Evolutionary conservation across 2,888 invertebrate genomes (phyloP), one percentile per base, ranked within the genome.

Genomic region (Rhingia rostrata): DNA sequence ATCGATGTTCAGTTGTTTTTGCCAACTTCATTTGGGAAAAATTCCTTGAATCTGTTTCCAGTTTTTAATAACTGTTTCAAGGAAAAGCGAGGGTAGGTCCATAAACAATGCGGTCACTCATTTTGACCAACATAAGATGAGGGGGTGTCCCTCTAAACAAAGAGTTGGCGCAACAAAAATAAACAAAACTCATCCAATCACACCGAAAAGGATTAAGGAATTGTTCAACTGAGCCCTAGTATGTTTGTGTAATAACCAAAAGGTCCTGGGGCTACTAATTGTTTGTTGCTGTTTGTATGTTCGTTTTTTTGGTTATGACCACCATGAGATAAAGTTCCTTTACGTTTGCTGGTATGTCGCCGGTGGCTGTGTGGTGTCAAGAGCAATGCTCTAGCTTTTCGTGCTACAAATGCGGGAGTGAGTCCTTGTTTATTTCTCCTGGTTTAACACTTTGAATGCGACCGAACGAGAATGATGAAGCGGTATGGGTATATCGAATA

Each of bases 141-240:
- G n/a, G 7, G 39, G 43, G 39, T 33, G 45, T 33, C 53, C 22
- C 22, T 22, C 30, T 7, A 43, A 60, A 60, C 53, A 14, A 53
- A 43, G 30, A 37, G 60, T 3, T 14, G 39, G 12, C 51, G 14
- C 39, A 49, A 51, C 49, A 56, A 43, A 47, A 9, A 49, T 49
- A 70, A 56, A 53, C 67, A 74, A 63, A 75, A 75, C 75, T 75
- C 69, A 69, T 70, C 63, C 69, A 75, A 64, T 72, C 77, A 64
- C 47, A 77, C 56, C 51, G 64, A 45, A 77, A 72, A n/a, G 70
- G 64, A 72, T 77, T 80, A 66, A 77, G 70, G 70, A 77, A 77
- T 58, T 70, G 49, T 63, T 63, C 45, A 58, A 41, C 64, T 60
- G 81, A 60, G 33, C 53, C 53, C 39, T 53, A 45, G 53, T 53